Evolutionary conservation across 35 echinoderm and acorn worm genomes (phyloP), one percentile per base, ranked within the genome.

Genomic region (Chiridota heheva): DNA sequence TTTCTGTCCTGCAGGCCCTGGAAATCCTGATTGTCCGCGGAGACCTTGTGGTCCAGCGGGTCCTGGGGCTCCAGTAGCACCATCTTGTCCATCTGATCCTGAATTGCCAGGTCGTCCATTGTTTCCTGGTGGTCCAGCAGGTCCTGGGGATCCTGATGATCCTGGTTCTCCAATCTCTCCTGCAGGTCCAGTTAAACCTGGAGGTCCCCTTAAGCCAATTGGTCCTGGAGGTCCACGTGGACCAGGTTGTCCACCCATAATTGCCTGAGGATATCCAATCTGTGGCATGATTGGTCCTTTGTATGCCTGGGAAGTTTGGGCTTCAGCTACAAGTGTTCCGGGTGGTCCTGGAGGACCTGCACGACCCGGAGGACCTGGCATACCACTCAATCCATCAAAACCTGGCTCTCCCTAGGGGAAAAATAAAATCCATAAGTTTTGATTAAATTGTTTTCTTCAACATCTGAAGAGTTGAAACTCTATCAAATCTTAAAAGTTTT

Each of bases 341-440:
- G 83, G 42, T 34, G 84, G 76, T 44, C 89, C 89, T 74, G 89
- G 89, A 3, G 89, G 83, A 24, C 87, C 87, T 70, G 87, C 79
- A 7, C 79, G 78, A 46, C 87, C 87, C 37, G 87, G 80, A 45
- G 80, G 71, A 55, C 89, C 89, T n/a, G 89, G 89, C 7, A 81
- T 34, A 67, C 89, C 89, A 75, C 64, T 72, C 12, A 86, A 58
- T 55, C 89, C 89, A 81, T 86, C 82, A 44, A 58, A 48, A 66
- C 89, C 89, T 40, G 75, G 67, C 71, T 63, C 58, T 51, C 89
- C 89, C 89, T 91, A 76, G 44, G 22, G 30, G 25, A 87, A 31
- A 44, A 38, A 41, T 34, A 7, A 58, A 2, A 15, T 64, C 31
- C 7, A 7, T 64, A 20, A 64, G 31, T 64, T 12, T 8, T 28